A percentile compares a stretch with the other conserved stretches of the same genome.
Conservation (phyloP, 1,140 invertebrate genomes). For the Temnothorax longispinosus region DNA sequence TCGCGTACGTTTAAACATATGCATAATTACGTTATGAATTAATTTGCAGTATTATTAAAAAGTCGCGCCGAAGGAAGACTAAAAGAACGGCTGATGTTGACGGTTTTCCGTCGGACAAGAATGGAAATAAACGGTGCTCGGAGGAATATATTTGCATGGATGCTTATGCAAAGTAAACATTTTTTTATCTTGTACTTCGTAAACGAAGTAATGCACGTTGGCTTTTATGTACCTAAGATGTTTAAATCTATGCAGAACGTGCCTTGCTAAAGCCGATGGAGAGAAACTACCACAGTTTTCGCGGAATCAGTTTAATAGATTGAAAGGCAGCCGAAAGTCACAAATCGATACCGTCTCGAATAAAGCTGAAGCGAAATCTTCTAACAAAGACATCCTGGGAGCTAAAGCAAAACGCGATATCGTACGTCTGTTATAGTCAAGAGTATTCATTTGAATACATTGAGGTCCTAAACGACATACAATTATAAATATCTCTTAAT, state of each 20-base stretch:
- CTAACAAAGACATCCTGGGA: constrained; percentile 34
- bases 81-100: not conserved
- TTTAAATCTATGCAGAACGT: constrained; percentile 23
- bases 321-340: not conserved
- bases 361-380: not conserved
- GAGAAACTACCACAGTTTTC: constrained; percentile 41
- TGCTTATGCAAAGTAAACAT: constrained; percentile 12
- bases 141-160: not conserved
- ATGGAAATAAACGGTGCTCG: not conserved
- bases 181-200: not conserved
- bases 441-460: not conserved
- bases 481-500: not conserved
- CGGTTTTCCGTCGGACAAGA: not conserved
- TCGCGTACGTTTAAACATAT: not conserved
- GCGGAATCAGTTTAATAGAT: not conserved
- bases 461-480: not conserved
- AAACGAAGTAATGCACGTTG: not conserved
- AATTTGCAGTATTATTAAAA: not conserved
- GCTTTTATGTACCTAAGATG: not conserved
- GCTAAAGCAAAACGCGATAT: constrained; percentile 52
- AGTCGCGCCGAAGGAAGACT: not conserved
- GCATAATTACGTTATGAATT: not conserved
- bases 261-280: constrained; percentile 33
- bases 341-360: not conserved
- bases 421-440: constrained; percentile 16